Evolutionary conservation across 1,140 invertebrate genomes (phyloP), one percentile per base, ranked within the genome.

Genomic region (Drosophila littoralis): DNA sequence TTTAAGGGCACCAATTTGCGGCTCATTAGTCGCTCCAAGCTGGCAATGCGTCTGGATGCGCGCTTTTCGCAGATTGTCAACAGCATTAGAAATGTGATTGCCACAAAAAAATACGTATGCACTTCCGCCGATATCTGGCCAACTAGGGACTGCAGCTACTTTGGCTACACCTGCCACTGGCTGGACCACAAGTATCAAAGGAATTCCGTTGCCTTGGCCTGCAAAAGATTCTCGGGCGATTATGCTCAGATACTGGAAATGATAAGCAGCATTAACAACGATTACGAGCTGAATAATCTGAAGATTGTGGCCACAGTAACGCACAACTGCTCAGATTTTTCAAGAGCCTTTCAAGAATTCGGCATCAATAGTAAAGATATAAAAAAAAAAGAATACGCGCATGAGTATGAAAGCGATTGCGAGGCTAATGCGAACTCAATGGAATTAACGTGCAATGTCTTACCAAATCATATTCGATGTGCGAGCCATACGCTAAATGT

Each of bases 151-250:
- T 52, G 32, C 28, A 65, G 42, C 12, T 51, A 32, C 7, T 51
- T 75, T 4, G 45, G 17, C 2, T 75, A 75, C 13, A 75, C 67
- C 1, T 70, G 67, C 2, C 67, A 75, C n/a, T 75, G 73, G 73
- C n/a, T 75, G 13, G 40, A 75, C 46, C 28, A 45, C 4, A 52
- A 71, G 7, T 75, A 59, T 28, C 43, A 71, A 22, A n/a, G 73
- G 3, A 55, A 59, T 6, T 70, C 73, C 6, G 52, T 58, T 7
- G 59, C 45, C 2, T 52, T 71, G 28, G 67, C 59, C 17, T 75
- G 59, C 48, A 58, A 45, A 45, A 40, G 45, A 46, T 45, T 71
- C 36, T 13, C 46, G 0, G 43, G 40, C 2, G n/a, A 43, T 12
- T 0, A 17, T 13, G 32, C n/a, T n/a, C 59, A 42, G 12, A 28